phyloP scores from a whole-genome alignment of 2,797 vertebrate genomes.

The Enteromius thamalakanensis region DNA sequence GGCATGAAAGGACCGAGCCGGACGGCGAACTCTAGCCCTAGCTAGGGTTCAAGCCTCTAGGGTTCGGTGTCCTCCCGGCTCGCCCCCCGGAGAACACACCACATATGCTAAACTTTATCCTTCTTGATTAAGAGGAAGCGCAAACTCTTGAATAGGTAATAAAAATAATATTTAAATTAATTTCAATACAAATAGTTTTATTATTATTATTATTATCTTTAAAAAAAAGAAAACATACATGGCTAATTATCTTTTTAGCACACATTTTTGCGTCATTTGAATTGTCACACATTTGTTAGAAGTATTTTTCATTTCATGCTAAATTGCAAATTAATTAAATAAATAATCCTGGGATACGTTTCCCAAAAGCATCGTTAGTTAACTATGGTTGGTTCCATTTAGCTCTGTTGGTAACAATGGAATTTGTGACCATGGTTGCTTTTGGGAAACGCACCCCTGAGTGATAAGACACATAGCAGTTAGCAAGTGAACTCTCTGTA shows the following conservation, averaged over 20 bases:
- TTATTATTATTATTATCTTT: not conserved
- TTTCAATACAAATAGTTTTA: not conserved
- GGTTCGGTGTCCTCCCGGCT: no score
- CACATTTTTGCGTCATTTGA: not conserved
- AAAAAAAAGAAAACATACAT: not conserved
- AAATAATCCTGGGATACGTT: not conserved
- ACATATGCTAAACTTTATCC: no score
- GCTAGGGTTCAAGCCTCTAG: no score
- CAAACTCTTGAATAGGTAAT: no score
- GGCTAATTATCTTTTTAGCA: not conserved
- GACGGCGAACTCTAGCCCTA: no score
- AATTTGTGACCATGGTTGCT: no score
- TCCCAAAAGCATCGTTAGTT: no score
- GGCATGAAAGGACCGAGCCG: no score
- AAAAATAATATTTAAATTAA: not conserved
- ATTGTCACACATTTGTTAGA: not conserved
- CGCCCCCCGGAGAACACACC: no score
- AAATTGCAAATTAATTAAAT: not conserved
- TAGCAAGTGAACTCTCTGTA: not conserved
- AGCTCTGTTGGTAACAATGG: no score
- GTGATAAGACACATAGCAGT: not conserved
- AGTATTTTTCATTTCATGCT: not conserved
- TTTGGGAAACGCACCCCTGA: not conserved
- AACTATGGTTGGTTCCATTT: no score
- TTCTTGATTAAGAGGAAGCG: no score